Conservation (phyloP, 2,888 invertebrate species). For the Trissolcus japonicus region DNA sequence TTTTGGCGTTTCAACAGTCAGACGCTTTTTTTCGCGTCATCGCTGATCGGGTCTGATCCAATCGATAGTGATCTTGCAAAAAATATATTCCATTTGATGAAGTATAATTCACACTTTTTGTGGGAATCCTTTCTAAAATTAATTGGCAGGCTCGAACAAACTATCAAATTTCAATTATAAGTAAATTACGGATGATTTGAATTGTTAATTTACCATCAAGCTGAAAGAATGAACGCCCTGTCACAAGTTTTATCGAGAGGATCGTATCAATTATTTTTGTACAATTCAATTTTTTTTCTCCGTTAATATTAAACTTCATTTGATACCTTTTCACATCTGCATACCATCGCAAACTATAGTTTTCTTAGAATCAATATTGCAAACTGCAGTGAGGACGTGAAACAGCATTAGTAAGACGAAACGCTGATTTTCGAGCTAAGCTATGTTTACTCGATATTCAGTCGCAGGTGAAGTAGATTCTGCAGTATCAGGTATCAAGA, state of each 20-base stretch:
- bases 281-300: neutral
- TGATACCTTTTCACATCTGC: constrained; percentile 21
- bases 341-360: constrained; percentile 22
- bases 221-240: constrained; percentile 1
- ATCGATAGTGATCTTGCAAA: constrained; percentile 1
- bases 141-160: neutral
- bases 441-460: constrained; percentile 49
- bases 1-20: constrained; percentile 14
- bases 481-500: constrained; percentile 42
- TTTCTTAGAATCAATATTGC: constrained; percentile 47
- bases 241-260: constrained; percentile 11
- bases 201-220: constrained; percentile 26
- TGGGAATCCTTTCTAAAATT: no score
- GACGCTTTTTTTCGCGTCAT: neutral
- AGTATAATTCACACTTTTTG: no score
- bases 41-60: neutral
- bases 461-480: constrained; percentile 49
- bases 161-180: constrained; percentile 27
- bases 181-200: constrained; percentile 9
- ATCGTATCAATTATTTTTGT: neutral
- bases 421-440: constrained; percentile 43
- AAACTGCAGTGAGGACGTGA: constrained; percentile 46
- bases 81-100: neutral
- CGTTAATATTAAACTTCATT: no score
- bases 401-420: constrained; percentile 53